phyloP scores from a whole-genome alignment of 2,888 invertebrate genomes.

The Ariolimax columbianus region DNA sequence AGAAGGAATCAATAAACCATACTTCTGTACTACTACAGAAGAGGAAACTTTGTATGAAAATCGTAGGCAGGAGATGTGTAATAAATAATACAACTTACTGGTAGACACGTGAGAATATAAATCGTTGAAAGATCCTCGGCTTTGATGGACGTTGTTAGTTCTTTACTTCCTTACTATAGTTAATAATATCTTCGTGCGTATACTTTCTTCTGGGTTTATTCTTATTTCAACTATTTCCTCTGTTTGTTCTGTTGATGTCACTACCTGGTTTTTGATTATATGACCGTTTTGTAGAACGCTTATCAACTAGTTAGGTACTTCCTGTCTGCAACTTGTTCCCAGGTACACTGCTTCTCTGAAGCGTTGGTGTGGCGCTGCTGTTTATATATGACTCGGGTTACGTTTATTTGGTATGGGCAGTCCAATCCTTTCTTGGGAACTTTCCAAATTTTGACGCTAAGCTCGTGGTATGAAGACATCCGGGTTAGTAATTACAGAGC shows the following conservation, averaged over 20 bases:
- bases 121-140: not conserved
- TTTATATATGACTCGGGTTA: constrained; percentile 1
- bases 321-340: not conserved
- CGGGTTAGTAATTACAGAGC: not conserved
- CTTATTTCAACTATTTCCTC: not conserved
- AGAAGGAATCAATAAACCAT: no score
- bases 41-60: no score
- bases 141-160: not conserved
- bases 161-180: not conserved
- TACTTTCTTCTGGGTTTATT: not conserved
- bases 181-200: not conserved
- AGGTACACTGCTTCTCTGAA: not conserved
- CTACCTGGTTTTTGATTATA: not conserved
- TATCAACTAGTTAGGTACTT: not conserved
- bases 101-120: not conserved
- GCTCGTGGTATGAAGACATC: constrained; percentile 19
- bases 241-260: not conserved
- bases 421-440: not conserved
- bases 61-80: no score
- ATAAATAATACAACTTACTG: not conserved
- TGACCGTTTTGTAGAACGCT: not conserved
- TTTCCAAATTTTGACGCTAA: not conserved
- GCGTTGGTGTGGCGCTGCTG: not conserved
- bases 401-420: not conserved
- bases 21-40: no score